Evolutionary conservation across 2,888 invertebrate genomes (phyloP).

Genomic region (Caenorhabditis wallacei): DNA sequence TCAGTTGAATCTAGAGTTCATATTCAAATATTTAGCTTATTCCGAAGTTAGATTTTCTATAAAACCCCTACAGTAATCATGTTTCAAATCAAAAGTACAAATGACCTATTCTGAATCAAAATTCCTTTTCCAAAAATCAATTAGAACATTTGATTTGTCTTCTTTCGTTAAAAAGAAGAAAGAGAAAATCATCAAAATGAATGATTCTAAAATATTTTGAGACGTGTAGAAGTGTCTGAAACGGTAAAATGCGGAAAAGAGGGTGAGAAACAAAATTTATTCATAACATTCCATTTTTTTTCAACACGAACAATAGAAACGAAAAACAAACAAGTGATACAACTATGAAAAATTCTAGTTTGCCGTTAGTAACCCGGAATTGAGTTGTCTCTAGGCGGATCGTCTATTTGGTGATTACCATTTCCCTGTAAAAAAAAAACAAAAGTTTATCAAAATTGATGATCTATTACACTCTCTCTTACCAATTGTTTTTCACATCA

Average conservation of each 20-base stretch:
- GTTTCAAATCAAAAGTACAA: background rate
- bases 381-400: background rate
- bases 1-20: too few relatives aligned
- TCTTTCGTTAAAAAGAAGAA: background rate
- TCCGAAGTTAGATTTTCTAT: too few relatives aligned
- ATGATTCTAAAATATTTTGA: background rate
- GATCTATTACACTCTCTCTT: background rate
- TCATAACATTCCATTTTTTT: slow-evolving; percentile 16
- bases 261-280: slow-evolving; percentile 9
- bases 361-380: slow-evolving; percentile 33
- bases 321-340: slow-evolving; percentile 29
- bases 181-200: background rate
- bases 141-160: background rate
- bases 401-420: slow-evolving; percentile 35
- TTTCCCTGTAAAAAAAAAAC: slow-evolving; percentile 49
- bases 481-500: slow-evolving; percentile 60
- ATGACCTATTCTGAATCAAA: background rate
- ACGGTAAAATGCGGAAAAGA: slow-evolving; percentile 1
- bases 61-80: background rate
- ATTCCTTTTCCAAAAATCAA: background rate
- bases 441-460: background rate
- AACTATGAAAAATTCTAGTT: slow-evolving; percentile 33
- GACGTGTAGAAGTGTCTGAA: background rate
- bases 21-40: too few relatives aligned
- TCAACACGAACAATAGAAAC: slow-evolving; percentile 22